Conservation (phyloP, 1,140 invertebrate genomes). For the Sitophilus oryzae region DNA sequence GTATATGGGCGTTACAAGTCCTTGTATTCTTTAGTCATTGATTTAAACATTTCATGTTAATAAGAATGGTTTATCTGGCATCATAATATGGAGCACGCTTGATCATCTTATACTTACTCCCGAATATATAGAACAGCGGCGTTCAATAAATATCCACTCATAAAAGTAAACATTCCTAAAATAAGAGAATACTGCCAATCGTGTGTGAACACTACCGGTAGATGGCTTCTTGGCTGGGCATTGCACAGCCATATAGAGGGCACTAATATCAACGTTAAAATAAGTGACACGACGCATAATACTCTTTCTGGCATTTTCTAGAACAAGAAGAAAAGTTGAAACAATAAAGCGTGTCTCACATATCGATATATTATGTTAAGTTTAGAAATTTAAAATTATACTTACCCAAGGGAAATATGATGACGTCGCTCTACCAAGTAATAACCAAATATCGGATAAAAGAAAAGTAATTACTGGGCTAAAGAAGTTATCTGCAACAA, state of each 20-base stretch:
- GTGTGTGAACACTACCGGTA: slow-evolving; percentile 70
- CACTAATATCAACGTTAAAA: slow-evolving; percentile 62
- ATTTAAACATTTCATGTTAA: not conserved
- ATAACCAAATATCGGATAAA: slow-evolving; percentile 80
- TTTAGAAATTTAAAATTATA: no score
- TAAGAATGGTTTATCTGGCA: no score
- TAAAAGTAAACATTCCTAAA: slow-evolving; percentile 69
- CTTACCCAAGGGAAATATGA: slow-evolving; percentile 62
- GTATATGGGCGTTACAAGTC: no score
- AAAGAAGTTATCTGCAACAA: slow-evolving; percentile 73
- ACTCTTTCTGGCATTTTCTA: not conserved
- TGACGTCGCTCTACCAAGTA: slow-evolving; percentile 70
- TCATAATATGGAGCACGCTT: no score
- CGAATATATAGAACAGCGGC: slow-evolving; percentile 77
- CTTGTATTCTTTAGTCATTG: no score
- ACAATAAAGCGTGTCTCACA: no score
- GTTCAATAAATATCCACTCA: slow-evolving; percentile 85
- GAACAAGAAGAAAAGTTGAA: no score
- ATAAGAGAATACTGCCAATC: slow-evolving; percentile 78
- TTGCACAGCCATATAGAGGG: slow-evolving; percentile 84
- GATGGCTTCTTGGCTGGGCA: slow-evolving; percentile 65
- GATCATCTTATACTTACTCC: slow-evolving; percentile 59
- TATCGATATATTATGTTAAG: no score
- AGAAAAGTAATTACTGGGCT: slow-evolving; percentile 84
- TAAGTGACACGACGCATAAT: slow-evolving; percentile 37